Evolutionary conservation across 2,888 invertebrate species (phyloP).

Genomic region (Oscheius sp.): DNA sequence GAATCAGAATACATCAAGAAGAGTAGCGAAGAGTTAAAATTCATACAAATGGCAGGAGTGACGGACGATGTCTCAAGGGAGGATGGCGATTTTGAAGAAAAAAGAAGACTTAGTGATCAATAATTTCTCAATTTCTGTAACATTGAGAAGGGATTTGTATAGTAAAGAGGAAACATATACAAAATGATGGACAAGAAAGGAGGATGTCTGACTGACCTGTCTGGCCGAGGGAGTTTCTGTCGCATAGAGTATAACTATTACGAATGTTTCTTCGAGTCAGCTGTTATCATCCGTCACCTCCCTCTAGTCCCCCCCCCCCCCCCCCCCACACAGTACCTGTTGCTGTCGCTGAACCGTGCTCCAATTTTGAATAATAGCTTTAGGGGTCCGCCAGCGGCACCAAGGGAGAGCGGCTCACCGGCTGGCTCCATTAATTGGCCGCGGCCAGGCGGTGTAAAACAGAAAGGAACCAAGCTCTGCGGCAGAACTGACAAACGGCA

Average conservation of each 20-base stretch:
- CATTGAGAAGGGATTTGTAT: no score
- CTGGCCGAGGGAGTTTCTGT: no score
- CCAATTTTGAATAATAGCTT: constrained; percentile 28
- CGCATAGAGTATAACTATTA: no score
- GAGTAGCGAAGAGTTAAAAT: background rate
- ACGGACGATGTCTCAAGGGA: background rate
- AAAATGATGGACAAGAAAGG: no score
- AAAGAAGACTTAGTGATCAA: no score
- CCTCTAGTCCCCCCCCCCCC: background rate
- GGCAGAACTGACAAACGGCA: constrained; percentile 17
- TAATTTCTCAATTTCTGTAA: no score
- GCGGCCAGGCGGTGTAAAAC: constrained; percentile 20
- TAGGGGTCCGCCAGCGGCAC: constrained; percentile 3
- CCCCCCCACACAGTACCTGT: constrained; percentile 1
- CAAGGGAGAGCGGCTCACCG: constrained; percentile 10
- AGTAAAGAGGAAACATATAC: no score
- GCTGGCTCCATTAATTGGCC: constrained; percentile 26
- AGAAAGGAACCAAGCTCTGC: constrained; percentile 26
- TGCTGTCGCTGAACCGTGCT: constrained; percentile 14
- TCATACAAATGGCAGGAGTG: constrained; percentile 7
- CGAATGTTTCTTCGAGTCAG: background rate
- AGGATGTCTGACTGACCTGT: no score
- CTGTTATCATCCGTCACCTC: background rate
- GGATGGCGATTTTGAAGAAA: no score
- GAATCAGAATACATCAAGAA: background rate